A percentile compares a stretch with the other conserved stretches of the same genome.
Evolutionary conservation across 2,888 invertebrate genomes (phyloP).

Genomic region (Pollenia griseotomentosa): DNA sequence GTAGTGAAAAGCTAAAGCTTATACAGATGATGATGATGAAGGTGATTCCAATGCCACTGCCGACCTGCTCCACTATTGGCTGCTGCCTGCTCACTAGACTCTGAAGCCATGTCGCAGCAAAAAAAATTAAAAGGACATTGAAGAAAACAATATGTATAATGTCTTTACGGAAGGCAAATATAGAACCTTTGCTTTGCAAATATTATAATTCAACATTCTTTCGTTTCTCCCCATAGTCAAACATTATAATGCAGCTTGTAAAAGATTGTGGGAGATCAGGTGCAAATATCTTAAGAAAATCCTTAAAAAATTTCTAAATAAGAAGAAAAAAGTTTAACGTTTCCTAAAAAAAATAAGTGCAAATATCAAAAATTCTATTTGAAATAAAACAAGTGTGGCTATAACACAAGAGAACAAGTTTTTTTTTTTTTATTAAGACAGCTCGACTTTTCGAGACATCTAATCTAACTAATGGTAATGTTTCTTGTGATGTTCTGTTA

Average conservation of each 20-base stretch:
- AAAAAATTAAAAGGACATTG: conserved; percentile 19
- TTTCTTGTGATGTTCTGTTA: no score
- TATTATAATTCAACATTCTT: conserved; percentile 37
- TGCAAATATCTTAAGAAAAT: conserved; percentile 66
- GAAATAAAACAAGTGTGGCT: background rate
- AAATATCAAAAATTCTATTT: conserved; percentile 50
- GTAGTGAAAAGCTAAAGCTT: conserved; percentile 34
- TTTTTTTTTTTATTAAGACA: background rate
- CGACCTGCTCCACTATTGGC: background rate
- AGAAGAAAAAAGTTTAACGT: conserved; percentile 1
- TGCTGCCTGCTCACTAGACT: conserved; percentile 65
- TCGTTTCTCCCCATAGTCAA: conserved; percentile 41
- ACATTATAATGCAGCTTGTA: conserved; percentile 61
- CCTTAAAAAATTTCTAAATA: conserved; percentile 56
- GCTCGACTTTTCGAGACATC: no score
- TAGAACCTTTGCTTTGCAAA: conserved; percentile 49
- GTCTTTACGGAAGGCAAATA: conserved; percentile 55
- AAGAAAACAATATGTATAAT: conserved; percentile 42
- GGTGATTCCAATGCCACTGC: conserved; percentile 48
- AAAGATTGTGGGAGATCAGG: conserved; percentile 66
- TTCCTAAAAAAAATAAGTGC: conserved; percentile 6
- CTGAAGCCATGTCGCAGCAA: conserved; percentile 42
- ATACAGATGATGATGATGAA: conserved; percentile 46
- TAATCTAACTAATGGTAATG: no score
- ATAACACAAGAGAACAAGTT: background rate